Evolutionary conservation across 2,797 vertebrate species (phyloP), one percentile per base, ranked within the genome.

Genomic region (Coilia nasus): DNA sequence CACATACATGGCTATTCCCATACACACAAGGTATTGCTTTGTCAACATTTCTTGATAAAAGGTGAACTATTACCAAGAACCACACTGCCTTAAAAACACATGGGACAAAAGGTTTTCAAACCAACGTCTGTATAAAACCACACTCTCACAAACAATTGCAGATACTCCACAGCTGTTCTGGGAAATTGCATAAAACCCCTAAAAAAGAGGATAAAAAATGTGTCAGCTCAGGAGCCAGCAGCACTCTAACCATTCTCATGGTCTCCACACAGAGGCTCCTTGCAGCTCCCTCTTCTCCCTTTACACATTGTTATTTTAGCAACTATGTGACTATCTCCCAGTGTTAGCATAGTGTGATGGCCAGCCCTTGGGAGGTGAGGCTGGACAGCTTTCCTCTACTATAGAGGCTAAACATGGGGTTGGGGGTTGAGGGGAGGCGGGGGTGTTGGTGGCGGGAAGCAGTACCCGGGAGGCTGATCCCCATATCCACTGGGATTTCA

Each of bases 121-220:
- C 92, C 91, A 87, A 91, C 88, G 84, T 91, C 86, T 88, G 89
- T 87, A 92, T 88, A 91, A 87, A 87, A 89, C 91, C 88, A 91
- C 85, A 56, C 46, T 92, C 91, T 91, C 89, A 89, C 88, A 64
- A 64, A 84, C 7, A 86, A 83, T 84, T 87, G 87, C 78, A 87
- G 83, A 82, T 25, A 88, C 88, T 90, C 56, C 81, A 4, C 57
- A 21, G 41, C 19, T 23, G 44, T 81, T 83, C n/a, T 60, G 47
- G 25, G 35, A 80, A 47, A 60, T 56, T 11, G 80, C 14, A 80
- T 54, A 84, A 31, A 81, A 44, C 14, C 9, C 50, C 50, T 6
- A 2, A 10, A 54, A 54, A 54, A 54, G 2, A 54, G 50, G 50
- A 14, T n/a, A 1, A 75, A 75, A 59, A 67, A 14, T 5, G 2